Base-by-base conservation (phyloP, 2,888 invertebrate genomes). In the Ashinkailepas kermadecensis region DNA sequence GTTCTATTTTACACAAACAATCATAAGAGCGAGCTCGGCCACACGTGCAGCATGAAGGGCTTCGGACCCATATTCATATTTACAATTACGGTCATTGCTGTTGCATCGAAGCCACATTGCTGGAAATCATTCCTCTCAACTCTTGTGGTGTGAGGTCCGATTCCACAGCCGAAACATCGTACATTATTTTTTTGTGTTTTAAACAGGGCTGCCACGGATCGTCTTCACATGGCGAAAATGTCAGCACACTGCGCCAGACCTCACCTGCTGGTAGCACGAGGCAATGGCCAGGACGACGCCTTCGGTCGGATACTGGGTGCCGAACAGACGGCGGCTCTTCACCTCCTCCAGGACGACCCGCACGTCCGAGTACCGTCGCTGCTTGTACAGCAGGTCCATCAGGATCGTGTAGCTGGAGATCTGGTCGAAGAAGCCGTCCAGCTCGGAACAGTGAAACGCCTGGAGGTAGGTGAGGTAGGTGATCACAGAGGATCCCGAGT, bases 361-460 rank as follows among this genome's bases (percentile, higher is more conserved):
- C 85, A 94, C 90, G 83, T 94, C 91, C 54, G 91, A 87, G 86
- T 92, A 94, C 89, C 89, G 91, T 84, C 89, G 87, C 86, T 93
- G 91, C 83, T 90, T 91, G 86, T 90, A 94, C 0, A 95, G 87
- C 6, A 95, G 87, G 87, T 94, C 93, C 85, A 94, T 87, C 2
- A 94, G 86, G 82, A 94, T 88, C 85, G 93, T 92, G 85, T 90
- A 92, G 0, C 90, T 88, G 8, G 91, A 88, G 18, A 92, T 86
- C 86, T 95, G 94, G 86, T 93, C 92, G 87, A 94, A 95, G 86
- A 94, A 92, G 15, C 90, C 90, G 23, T 87, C 87, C 59, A 93
- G 88, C 78, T 88, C 88, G 3, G 91, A 89, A 84, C 92, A 90
- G 84, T 90, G 89, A 86, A 92, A 93, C 83, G 90, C 90, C 91